phyloP scores from a whole-genome alignment of 2,113 vertebrate species.

The Hydropotes inermis region DNA sequence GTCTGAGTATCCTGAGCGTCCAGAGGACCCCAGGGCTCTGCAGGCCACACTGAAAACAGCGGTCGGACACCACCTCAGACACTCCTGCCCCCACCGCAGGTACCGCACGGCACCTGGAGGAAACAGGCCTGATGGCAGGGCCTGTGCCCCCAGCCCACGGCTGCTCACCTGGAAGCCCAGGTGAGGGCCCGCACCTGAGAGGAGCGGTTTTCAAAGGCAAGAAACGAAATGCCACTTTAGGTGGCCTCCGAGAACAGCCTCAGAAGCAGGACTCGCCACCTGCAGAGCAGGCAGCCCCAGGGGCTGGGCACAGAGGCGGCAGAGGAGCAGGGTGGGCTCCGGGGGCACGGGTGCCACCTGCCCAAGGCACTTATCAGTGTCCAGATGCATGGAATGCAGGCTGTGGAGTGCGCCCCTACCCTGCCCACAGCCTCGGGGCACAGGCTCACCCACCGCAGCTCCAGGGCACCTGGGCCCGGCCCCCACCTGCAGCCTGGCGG shows the following conservation, averaged over 20 bases:
- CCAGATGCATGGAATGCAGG: conserved; percentile 63
- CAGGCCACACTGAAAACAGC: background rate
- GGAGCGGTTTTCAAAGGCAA: background rate
- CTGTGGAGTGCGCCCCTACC: conserved; percentile 65
- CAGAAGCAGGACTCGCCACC: background rate
- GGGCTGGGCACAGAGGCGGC: background rate
- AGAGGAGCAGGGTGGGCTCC: conserved; percentile 40
- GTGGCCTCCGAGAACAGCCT: background rate
- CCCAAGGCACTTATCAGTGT: conserved; percentile 68
- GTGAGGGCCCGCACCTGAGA: background rate
- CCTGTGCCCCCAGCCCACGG: background rate
- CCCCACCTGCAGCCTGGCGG: background rate
- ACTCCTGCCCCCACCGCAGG: background rate
- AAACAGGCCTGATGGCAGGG: background rate
- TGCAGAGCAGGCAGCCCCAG: background rate
- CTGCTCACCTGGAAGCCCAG: background rate
- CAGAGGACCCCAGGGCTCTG: background rate
- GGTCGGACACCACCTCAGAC: background rate
- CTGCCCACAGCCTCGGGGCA: background rate
- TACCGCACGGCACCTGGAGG: no score
- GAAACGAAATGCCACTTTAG: background rate
- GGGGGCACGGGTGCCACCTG: conserved; percentile 58
- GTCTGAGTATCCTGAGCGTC: background rate
- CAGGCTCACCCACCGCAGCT: conserved; percentile 4
- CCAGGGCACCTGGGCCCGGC: background rate